These are phyloP conservation scores for Gobio gobio DNA, from an alignment of 2,113 vertebrate genomes.

Conservation along the genomic window DNA sequence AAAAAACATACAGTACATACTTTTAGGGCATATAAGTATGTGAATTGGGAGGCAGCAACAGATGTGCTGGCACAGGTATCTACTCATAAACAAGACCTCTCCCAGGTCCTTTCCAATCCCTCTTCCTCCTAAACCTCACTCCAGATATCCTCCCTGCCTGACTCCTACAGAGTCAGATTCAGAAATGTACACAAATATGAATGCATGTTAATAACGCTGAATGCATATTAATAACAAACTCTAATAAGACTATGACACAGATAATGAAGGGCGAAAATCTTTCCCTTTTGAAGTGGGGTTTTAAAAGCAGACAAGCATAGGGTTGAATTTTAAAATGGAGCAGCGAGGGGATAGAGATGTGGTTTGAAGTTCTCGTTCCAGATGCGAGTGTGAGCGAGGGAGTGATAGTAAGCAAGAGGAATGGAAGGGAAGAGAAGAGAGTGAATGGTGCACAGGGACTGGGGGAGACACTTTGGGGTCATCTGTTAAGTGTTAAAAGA, in stretches of 20 bases:
- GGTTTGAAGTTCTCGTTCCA: slow-evolving; percentile 71
- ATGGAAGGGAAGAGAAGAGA: slow-evolving; percentile 41
- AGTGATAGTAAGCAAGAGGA: slow-evolving; percentile 49
- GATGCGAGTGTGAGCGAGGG: slow-evolving; percentile 63
- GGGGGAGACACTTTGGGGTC: slow-evolving; percentile 13
- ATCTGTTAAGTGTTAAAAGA: slow-evolving; percentile 20
- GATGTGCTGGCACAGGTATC: slow-evolving; percentile 22
- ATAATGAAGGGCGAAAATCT: slow-evolving; percentile 49
- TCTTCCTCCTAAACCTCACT: slow-evolving; percentile 58
- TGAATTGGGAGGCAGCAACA: too few species aligned
- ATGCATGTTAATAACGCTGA: slow-evolving; percentile 55
- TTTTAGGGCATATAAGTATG: too few species aligned
- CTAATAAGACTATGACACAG: slow-evolving; percentile 55
- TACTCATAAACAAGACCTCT: slow-evolving; percentile 59
- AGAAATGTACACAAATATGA: slow-evolving; percentile 50
- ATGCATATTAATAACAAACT: slow-evolving; percentile 56
- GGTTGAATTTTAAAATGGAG: slow-evolving; percentile 57
- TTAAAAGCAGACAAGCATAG: slow-evolving; percentile 57
- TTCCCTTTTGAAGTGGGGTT: slow-evolving; percentile 63
- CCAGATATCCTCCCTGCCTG: slow-evolving; percentile 16
- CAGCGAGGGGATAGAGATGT: slow-evolving; percentile 56
- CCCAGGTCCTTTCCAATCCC: slow-evolving; percentile 9
- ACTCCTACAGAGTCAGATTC: slow-evolving; percentile 49
- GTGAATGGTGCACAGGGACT: slow-evolving; percentile 31
- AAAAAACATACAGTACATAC: too few species aligned